A percentile compares a stretch with the other conserved stretches of the same genome.
Evolutionary conservation across 2,113 vertebrate species (phyloP).

Genomic region (Tympanuchus pallidicinctus): DNA sequence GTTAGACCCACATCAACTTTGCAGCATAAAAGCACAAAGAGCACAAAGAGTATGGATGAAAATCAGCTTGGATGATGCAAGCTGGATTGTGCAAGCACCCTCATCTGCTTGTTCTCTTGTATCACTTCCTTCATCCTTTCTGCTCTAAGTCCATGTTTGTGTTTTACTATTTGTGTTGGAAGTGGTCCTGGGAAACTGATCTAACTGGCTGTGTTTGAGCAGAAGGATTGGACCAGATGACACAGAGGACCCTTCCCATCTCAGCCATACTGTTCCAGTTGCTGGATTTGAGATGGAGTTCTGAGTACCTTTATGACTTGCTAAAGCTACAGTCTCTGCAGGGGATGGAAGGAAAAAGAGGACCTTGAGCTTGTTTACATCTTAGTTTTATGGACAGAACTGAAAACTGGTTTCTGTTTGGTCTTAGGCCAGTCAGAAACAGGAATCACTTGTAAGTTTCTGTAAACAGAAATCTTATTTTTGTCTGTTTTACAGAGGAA

Average conservation of each 20-base stretch:
- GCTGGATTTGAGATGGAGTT: neutral
- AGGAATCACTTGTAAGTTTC: neutral
- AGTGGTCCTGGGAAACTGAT: neutral
- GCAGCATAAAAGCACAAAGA: neutral
- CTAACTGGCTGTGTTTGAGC: neutral
- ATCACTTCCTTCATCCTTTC: neutral
- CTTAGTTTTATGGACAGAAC: neutral
- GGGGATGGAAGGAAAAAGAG: neutral
- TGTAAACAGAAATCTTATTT: neutral
- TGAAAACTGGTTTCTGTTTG: neutral
- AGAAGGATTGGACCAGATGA: neutral
- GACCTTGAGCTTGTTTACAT: neutral
- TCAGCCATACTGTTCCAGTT: neutral
- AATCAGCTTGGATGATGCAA: neutral
- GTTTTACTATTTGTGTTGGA: neutral
- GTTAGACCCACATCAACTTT: rapidly evolving
- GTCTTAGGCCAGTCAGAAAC: neutral
- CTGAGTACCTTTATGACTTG: neutral
- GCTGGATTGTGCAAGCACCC: neutral
- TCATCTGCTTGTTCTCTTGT: rapidly evolving
- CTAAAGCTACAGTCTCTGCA: neutral
- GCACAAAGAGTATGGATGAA: neutral
- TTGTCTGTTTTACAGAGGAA: neutral
- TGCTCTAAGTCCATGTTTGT: neutral
- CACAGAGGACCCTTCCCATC: neutral